Evolutionary conservation across 2,113 vertebrate species (phyloP), one percentile per base, ranked within the genome.

Genomic region (Furnarius figulus): DNA sequence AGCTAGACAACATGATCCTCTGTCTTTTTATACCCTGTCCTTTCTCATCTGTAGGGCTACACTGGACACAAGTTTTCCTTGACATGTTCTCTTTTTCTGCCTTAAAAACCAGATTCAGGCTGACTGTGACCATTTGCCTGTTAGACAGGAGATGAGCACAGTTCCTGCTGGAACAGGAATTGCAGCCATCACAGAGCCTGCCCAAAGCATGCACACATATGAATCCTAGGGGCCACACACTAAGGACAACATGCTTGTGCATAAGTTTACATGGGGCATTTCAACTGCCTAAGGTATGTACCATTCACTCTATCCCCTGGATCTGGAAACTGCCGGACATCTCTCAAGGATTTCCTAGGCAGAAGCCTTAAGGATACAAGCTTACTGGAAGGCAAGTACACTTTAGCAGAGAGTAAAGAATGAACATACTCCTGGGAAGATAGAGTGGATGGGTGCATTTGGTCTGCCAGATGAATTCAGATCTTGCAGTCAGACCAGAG

Each of bases 341-440:
- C 16, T 46, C 11, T 28, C 10, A 14, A 37, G 39, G 17, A 31
- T 72, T 78, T 59, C 5, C 46, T 33, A 55, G n/a, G 25, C n/a
- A 61, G 31, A 80, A 92, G 25, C 25, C 35, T 55, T 55, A 23
- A 82, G 73, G 44, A 40, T 9, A 25, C 5, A 30, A 62, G 24
- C 3, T 40, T 53, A 37, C 25, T 67, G 33, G 44, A 65, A 65
- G 33, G 39, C 1, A 79, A 68, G 12, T 5, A 25, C 6, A 39
- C 4, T 31, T 22, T 27, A 56, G 12, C 11, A 66, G 44, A 28
- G 44, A 71, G 49, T 15, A 25, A 82, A 65, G 49, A 62, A 19
- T 0, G 0, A 66, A 12, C 33, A 2, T 4, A 49, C 3, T 47
- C 10, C 16, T 61, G 24, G 56, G 65, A 81, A 20, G 21, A 58